These are phyloP conservation scores for Bruchidius siliquastri DNA, from an alignment of 2,888 invertebrate species.

Conservation along the genomic window DNA sequence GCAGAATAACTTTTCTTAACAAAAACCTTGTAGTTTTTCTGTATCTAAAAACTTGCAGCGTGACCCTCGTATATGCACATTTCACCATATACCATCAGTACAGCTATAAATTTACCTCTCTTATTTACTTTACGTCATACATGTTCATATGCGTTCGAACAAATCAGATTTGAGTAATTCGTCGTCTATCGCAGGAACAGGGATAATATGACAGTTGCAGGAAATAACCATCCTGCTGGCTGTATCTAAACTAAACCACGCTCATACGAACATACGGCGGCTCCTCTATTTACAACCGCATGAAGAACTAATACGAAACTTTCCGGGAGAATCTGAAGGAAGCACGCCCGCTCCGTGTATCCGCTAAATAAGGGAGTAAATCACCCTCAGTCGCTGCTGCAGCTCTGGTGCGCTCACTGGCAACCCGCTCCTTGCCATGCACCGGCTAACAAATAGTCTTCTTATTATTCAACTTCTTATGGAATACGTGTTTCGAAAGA, in stretches of 20 bases:
- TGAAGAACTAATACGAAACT: neutral
- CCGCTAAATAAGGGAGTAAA: neutral
- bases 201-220: neutral
- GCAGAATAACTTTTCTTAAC: no score
- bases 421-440: neutral
- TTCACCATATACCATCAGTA: no score
- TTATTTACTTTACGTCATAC: neutral
- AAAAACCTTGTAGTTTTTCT: no score
- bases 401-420: neutral
- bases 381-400: neutral
- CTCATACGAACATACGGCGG: neutral
- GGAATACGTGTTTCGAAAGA: constrained; percentile 24
- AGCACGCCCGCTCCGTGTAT: neutral
- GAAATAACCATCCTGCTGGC: neutral
- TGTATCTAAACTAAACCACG: neutral
- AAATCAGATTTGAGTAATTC: neutral
- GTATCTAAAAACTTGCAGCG: no score
- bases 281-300: neutral
- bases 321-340: neutral
- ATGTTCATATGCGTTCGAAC: neutral
- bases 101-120: neutral
- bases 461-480: constrained; percentile 27
- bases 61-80: no score
- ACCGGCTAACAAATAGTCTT: constrained; percentile 21
- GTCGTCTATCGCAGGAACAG: neutral